These are phyloP conservation scores for Pseudococcus longispinus DNA, from an alignment of 2,888 invertebrate species.

Conservation along the genomic window DNA sequence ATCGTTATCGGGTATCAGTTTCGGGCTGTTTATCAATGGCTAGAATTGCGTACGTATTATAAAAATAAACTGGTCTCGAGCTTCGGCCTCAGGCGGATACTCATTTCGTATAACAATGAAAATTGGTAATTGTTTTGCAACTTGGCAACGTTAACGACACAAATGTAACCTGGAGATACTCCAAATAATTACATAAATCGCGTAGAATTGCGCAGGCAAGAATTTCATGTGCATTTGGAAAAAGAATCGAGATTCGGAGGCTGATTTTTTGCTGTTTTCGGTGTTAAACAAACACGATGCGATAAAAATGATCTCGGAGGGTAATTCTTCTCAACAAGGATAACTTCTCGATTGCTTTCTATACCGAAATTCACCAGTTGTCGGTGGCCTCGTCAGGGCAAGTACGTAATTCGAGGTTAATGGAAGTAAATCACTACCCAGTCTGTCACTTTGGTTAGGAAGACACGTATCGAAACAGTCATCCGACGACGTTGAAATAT, in stretches of 20 bases:
- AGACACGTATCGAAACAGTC: neutral
- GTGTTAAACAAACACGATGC: neutral
- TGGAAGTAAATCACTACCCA: conserved; percentile 17
- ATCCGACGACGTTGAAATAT: neutral
- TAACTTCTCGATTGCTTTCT: neutral
- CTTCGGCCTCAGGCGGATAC: neutral
- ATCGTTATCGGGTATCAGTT: neutral
- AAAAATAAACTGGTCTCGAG: neutral
- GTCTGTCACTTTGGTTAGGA: neutral
- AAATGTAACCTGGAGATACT: neutral
- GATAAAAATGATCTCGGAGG: neutral
- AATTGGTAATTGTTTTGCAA: conserved; percentile 5
- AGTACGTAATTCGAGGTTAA: neutral
- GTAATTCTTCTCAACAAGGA: neutral
- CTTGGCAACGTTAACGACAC: neutral
- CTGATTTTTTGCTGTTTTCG: neutral
- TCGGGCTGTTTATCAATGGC: neutral
- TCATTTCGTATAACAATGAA: neutral
- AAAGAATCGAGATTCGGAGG: neutral
- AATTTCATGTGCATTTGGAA: neutral
- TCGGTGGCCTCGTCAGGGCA: neutral
- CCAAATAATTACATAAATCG: neutral
- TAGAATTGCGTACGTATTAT: neutral
- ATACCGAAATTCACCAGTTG: neutral
- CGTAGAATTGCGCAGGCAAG: neutral